Conservation (phyloP, 2,113 vertebrate genomes). For the Sigmodon hispidus region DNA sequence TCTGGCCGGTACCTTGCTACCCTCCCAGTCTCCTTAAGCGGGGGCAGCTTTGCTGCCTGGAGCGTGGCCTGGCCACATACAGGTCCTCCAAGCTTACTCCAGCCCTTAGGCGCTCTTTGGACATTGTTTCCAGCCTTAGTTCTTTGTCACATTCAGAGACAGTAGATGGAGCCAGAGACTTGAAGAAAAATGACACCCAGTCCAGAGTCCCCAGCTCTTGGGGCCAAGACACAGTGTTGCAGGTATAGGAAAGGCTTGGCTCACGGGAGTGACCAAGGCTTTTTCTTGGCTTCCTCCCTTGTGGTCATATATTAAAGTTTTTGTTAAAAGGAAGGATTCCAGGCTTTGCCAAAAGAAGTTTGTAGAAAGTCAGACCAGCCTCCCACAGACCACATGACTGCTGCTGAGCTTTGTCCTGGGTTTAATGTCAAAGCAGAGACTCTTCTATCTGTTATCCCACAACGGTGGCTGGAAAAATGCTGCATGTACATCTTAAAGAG, state of each 20-base stretch:
- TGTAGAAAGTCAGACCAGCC: background rate
- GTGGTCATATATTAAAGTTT: background rate
- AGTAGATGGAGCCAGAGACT: conserved; percentile 90
- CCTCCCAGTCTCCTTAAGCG: background rate
- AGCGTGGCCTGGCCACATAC: background rate
- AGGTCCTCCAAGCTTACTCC: background rate
- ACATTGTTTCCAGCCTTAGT: conserved; percentile 28
- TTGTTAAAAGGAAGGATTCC: background rate
- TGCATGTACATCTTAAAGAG: background rate
- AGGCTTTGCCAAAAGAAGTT: background rate
- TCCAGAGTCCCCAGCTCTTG: conserved; percentile 57
- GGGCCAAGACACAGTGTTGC: conserved; percentile 58
- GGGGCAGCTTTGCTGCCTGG: background rate
- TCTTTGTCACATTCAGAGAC: conserved; percentile 85
- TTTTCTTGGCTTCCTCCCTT: background rate
- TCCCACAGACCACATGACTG: background rate
- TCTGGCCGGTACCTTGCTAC: background rate
- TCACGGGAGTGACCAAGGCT: background rate
- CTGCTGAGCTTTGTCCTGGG: background rate
- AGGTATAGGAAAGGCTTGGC: background rate
- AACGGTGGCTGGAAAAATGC: background rate
- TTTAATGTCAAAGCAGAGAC: fast-evolving
- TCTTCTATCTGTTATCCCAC: background rate
- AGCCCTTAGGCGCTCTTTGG: background rate
- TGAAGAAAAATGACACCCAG: conserved; percentile 80